Conservation (phyloP, 2,113 vertebrate genomes). For the Xiphophorus couchianus region DNA sequence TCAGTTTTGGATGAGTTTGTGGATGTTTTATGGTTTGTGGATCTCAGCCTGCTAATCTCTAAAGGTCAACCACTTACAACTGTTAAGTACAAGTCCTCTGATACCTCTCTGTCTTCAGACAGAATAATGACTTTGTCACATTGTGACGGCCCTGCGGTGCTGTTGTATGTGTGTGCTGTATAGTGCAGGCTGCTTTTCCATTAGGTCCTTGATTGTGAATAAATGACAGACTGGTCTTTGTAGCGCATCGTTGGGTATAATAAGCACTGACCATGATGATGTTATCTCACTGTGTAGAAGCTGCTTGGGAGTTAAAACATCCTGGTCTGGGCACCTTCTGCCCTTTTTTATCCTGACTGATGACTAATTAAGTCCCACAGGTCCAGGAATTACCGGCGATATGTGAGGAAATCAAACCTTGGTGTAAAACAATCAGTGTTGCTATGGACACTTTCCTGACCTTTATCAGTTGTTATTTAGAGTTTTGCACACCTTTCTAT, state of each 20-base stretch:
- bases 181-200: no score
- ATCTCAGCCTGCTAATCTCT: not conserved
- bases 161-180: no score
- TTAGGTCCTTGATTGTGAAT: no score
- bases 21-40: not conserved
- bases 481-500: slow-evolving; percentile 11
- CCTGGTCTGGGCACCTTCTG: slow-evolving; percentile 16
- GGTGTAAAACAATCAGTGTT: slow-evolving; percentile 38
- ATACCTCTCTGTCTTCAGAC: slow-evolving; percentile 2
- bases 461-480: slow-evolving; percentile 43
- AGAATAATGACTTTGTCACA: slow-evolving; percentile 43
- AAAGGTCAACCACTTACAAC: not conserved
- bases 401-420: slow-evolving; percentile 8
- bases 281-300: slow-evolving; percentile 27
- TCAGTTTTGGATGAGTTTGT: not conserved
- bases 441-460: slow-evolving; percentile 30
- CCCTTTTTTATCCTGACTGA: slow-evolving; percentile 21
- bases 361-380: slow-evolving; percentile 68
- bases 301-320: slow-evolving; percentile 34
- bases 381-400: slow-evolving; percentile 47
- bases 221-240: slow-evolving; percentile 30
- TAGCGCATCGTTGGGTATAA: slow-evolving; percentile 33
- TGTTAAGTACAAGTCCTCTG: not conserved
- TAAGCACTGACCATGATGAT: slow-evolving; percentile 42
- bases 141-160: no score